Evolutionary conservation across 2,113 vertebrate genomes (phyloP).

Genomic region (Dicrurus megarhynchus): DNA sequence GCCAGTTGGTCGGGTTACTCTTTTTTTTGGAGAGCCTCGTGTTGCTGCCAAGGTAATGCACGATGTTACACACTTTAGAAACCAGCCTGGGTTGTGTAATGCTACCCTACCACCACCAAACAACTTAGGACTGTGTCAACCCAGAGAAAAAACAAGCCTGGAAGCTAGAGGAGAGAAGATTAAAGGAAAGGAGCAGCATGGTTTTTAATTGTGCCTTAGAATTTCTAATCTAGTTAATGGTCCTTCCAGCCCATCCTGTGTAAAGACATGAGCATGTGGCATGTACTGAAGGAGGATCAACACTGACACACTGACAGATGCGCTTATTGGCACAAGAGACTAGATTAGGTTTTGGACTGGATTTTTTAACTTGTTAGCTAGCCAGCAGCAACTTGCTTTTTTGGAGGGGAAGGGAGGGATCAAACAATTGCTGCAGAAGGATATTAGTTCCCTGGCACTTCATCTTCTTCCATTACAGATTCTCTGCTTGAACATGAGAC

Average conservation of each 20-base stretch:
- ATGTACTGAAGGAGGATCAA: constrained; percentile 63
- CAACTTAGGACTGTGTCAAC: background rate
- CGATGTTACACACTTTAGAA: background rate
- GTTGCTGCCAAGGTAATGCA: constrained; percentile 16
- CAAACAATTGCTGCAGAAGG: constrained; percentile 47
- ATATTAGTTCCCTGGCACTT: constrained; percentile 44
- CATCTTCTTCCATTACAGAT: constrained; percentile 56
- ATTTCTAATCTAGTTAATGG: constrained; percentile 64
- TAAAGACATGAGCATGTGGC: constrained; percentile 59
- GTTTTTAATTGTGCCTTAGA: constrained; percentile 55
- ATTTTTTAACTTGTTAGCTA: constrained; percentile 41
- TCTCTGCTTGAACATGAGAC: constrained; percentile 44
- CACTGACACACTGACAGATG: constrained; percentile 56
- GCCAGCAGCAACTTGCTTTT: constrained; percentile 62
- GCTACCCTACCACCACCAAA: background rate
- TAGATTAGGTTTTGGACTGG: constrained; percentile 45
- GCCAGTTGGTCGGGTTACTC: background rate
- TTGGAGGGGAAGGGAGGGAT: constrained; percentile 21
- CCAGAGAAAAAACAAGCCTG: constrained; percentile 20
- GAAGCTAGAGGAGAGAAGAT: constrained; percentile 34
- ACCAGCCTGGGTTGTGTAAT: background rate
- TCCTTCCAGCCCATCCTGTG: constrained; percentile 50
- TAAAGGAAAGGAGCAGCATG: constrained; percentile 23
- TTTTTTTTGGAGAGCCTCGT: background rate
- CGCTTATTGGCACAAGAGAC: constrained; percentile 41